A percentile compares a stretch with the other conserved stretches of the same genome.
Conservation (phyloP, 2,113 vertebrate species). For the Lampris incognitus region DNA sequence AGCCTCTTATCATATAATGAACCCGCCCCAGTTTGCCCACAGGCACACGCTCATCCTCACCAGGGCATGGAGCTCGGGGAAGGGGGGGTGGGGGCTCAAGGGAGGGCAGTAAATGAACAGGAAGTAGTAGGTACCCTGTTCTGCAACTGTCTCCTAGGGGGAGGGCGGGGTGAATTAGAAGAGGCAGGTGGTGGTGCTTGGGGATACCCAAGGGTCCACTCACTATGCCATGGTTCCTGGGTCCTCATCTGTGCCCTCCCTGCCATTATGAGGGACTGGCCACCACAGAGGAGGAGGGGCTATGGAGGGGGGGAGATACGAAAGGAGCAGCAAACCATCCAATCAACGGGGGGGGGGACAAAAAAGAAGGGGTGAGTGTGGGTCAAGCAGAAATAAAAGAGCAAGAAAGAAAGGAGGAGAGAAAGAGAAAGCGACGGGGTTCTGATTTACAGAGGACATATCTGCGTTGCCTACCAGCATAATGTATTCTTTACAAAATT, state of each 20-base stretch:
- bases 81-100: slow-evolving; percentile 27
- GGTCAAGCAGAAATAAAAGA: not conserved
- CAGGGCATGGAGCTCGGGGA: slow-evolving; percentile 58
- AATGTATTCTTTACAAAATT: slow-evolving; percentile 73
- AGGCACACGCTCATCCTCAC: slow-evolving; percentile 53
- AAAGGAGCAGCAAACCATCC: too few relatives aligned
- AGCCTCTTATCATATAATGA: slow-evolving; percentile 82
- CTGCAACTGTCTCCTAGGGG: not conserved
- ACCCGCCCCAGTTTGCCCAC: slow-evolving; percentile 68
- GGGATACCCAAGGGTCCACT: slow-evolving; percentile 74
- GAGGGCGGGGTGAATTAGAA: slow-evolving; percentile 32
- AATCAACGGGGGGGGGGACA: not conserved
- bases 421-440: slow-evolving; percentile 46
- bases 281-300: slow-evolving; percentile 19
- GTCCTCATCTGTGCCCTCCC: slow-evolving; percentile 63
- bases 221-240: slow-evolving; percentile 60
- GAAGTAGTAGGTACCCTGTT: not conserved
- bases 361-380: not conserved
- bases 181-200: slow-evolving; percentile 82
- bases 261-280: slow-evolving; percentile 61
- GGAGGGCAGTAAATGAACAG: slow-evolving; percentile 19
- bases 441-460: slow-evolving; percentile 72
- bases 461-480: slow-evolving; percentile 62
- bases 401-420: slow-evolving; percentile 14
- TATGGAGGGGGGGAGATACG: not conserved